Percentiles rank a stretch among this genome's conserved stretches.
These are phyloP conservation scores for Rana temporaria DNA, from an alignment of 2,113 vertebrate genomes.

Conservation along the genomic window DNA sequence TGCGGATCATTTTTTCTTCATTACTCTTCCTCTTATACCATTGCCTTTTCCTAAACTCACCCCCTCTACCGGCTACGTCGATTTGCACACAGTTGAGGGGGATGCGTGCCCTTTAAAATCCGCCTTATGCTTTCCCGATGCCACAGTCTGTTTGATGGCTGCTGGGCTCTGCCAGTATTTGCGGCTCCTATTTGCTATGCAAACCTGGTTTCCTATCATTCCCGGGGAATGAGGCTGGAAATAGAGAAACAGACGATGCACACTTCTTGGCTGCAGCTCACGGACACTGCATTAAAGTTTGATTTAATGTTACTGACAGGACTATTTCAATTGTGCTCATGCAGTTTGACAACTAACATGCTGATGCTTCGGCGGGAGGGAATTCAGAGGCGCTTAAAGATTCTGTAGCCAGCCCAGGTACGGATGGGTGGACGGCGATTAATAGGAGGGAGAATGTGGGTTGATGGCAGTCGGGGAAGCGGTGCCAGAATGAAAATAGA, in stretches of 20 bases:
- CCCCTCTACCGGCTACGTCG: no score
- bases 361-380: background rate
- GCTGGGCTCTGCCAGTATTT: slow-evolving; percentile 1
- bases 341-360: slow-evolving; percentile 39
- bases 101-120: no score
- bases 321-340: slow-evolving; percentile 40
- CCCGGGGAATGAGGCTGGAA: slow-evolving; percentile 38
- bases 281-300: slow-evolving; percentile 50
- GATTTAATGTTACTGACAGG: background rate
- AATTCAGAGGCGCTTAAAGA: slow-evolving; percentile 48
- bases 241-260: slow-evolving; percentile 39
- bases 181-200: slow-evolving; percentile 3
- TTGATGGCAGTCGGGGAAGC: background rate
- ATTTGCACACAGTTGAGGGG: no score
- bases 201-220: background rate
- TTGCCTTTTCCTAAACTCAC: no score
- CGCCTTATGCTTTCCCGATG: background rate
- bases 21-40: no score
- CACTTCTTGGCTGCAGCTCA: slow-evolving; percentile 49
- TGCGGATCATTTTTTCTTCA: no score
- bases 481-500: slow-evolving; percentile 31
- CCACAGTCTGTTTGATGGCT: background rate
- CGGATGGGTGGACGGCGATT: slow-evolving; percentile 40
- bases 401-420: slow-evolving; percentile 26
- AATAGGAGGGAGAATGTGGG: slow-evolving; percentile 43